A percentile compares a stretch with the other conserved stretches of the same genome.
Evolutionary conservation across 2,888 invertebrate species (phyloP).

Genomic region (Dorcus parallelipipedus): DNA sequence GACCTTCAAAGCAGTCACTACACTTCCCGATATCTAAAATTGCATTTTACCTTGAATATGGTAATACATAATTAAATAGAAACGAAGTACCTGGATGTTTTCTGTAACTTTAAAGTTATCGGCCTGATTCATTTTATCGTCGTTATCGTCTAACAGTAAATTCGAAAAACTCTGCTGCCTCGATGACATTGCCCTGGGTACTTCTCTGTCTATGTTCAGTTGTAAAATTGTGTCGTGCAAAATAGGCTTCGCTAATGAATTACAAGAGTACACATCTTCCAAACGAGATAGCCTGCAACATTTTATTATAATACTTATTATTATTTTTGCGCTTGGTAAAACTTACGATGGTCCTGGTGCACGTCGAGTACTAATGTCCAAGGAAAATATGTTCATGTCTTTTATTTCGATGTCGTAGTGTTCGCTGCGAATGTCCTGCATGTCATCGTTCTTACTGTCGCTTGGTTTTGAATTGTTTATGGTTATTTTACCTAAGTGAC

Average conservation of each 20-base stretch:
- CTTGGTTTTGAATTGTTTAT: conserved; percentile 48
- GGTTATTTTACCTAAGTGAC: conserved; percentile 87
- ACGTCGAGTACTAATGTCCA: conserved; percentile 58
- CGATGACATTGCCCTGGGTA: conserved; percentile 29
- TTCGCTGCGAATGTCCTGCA: conserved; percentile 37
- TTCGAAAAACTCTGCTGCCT: conserved; percentile 39
- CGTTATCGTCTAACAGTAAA: conserved; percentile 38
- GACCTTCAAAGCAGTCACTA: conserved; percentile 81
- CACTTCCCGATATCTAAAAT: conserved; percentile 67
- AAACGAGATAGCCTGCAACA: conserved; percentile 47
- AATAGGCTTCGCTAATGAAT: conserved; percentile 75
- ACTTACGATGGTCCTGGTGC: conserved; percentile 38
- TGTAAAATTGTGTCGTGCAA: conserved; percentile 85
- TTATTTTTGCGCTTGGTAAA: background rate
- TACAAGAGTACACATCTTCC: conserved; percentile 72
- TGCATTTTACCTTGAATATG: background rate
- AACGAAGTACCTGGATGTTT: conserved; percentile 27
- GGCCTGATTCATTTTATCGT: conserved; percentile 21
- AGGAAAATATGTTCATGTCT: conserved; percentile 84
- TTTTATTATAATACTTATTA: background rate
- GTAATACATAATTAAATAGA: background rate
- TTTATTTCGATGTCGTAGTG: conserved; percentile 69
- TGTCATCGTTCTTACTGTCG: conserved; percentile 26
- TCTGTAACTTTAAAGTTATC: conserved; percentile 19
- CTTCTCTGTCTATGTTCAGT: conserved; percentile 50